Evolutionary conservation across 1,140 invertebrate species (phyloP), one percentile per base, ranked within the genome.

Genomic region (Sogatella furcifera): DNA sequence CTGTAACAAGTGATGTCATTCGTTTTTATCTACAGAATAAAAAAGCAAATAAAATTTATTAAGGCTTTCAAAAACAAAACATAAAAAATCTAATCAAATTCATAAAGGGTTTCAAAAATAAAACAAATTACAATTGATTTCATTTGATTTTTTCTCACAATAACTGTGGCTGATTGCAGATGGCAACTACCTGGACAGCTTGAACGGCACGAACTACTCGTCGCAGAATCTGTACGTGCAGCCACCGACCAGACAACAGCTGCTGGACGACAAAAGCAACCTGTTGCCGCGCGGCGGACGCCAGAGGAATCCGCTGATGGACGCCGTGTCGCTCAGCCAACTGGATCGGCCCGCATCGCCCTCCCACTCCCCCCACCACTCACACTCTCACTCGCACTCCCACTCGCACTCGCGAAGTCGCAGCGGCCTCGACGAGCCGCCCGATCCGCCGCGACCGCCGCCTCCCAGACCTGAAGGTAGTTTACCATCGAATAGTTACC

Each of bases 211-310:
- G 14, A 73, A 75, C 15, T 92, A 92, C 73, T 88, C 88, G 55
- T 90, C 89, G 63, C 91, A 95, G 73, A 95, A 95, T 74, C 74
- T 94, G 13, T 94, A 95, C 68, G 92, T 95, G 31, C 90, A 92
- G 65, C 90, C 90, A 5, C 91, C 92, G 0, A 90, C 88, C 1
- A 77, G 87, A 62, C 71, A 73, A 24, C 66, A 52, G 22, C 34
- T 60, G 21, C 62, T 63, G 60, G 83, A 86, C 62, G 83, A 85
- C 65, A 87, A 87, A 67, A 86, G 80, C 60, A 87, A 86, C 69
- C 73, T 86, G 21, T 79, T 82, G 15, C 79, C 84, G 5, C 72
- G 84, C 58, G 84, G 85, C 41, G n/a, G n/a, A n/a, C 72, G 86
- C 63, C 82, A 85, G 0, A 74, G 88, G 55, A 81, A 85, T n/a